These are phyloP conservation scores for Thunnus maccoyii DNA, from an alignment of 2,113 vertebrate genomes.

Conservation along the genomic window DNA sequence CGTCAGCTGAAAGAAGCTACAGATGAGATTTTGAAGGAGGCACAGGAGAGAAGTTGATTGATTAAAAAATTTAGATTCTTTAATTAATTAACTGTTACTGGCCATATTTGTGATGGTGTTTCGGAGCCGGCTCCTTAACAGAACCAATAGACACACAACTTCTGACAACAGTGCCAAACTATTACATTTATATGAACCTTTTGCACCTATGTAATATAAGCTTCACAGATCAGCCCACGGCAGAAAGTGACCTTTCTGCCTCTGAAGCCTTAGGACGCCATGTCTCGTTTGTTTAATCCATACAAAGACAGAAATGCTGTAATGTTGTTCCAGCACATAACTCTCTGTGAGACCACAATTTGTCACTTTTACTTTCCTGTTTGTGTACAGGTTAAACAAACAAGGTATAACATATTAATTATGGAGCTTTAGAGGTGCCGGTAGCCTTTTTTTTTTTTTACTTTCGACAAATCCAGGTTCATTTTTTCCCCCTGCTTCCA, in stretches of 20 bases:
- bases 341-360: too few relatives aligned
- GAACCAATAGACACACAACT: not conserved
- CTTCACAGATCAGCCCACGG: slow-evolving; percentile 2
- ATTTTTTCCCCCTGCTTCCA: too few relatives aligned
- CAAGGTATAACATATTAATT: too few relatives aligned
- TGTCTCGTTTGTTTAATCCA: too few relatives aligned
- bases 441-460: too few relatives aligned
- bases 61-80: not conserved
- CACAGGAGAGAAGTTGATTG: not conserved
- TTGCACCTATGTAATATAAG: not conserved
- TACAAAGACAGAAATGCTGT: too few relatives aligned
- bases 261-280: not conserved
- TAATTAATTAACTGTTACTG: not conserved
- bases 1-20: not conserved
- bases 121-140: not conserved
- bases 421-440: too few relatives aligned
- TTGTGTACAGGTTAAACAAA: too few relatives aligned
- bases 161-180: not conserved
- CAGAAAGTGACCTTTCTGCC: not conserved
- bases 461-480: too few relatives aligned
- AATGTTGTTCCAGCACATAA: too few relatives aligned
- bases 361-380: too few relatives aligned
- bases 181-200: not conserved
- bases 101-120: not conserved
- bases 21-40: not conserved